Percentiles rank a stretch among this genome's conserved stretches.
phyloP scores from a whole-genome alignment of 2,888 invertebrate genomes.

The Chloroclystis v-ata region DNA sequence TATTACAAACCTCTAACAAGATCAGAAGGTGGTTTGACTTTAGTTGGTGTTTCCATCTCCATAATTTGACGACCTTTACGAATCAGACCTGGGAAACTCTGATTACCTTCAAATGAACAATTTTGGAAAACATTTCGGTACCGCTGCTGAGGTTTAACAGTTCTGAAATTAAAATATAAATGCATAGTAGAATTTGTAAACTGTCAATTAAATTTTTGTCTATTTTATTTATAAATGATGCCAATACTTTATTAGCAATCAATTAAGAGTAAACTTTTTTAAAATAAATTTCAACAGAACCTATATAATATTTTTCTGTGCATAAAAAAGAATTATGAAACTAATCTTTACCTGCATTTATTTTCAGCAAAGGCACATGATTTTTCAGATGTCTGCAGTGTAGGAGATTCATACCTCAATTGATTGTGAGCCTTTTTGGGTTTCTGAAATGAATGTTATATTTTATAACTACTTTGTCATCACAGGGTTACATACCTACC shows the following conservation, averaged over 20 bases:
- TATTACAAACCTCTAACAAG: slow-evolving; percentile 67
- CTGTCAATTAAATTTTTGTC: no score
- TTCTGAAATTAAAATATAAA: slow-evolving; percentile 40
- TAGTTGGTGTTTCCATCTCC: slow-evolving; percentile 66
- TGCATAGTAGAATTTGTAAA: neutral
- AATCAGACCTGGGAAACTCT: slow-evolving; percentile 78
- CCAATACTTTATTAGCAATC: no score
- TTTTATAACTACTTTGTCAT: neutral
- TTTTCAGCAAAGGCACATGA: slow-evolving; percentile 41
- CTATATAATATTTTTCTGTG: neutral
- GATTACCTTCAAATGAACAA: slow-evolving; percentile 80
- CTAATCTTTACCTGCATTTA: slow-evolving; percentile 56
- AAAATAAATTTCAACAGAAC: no score
- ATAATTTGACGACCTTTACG: slow-evolving; percentile 54
- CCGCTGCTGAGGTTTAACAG: slow-evolving; percentile 49
- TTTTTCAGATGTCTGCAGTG: slow-evolving; percentile 54
- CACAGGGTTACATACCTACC: no score
- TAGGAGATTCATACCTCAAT: slow-evolving; percentile 50
- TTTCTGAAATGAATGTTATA: slow-evolving; percentile 42
- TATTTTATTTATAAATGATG: no score
- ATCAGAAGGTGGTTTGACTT: slow-evolving; percentile 63
- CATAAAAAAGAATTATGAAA: neutral
- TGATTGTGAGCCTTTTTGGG: slow-evolving; percentile 38
- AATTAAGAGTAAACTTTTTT: no score
- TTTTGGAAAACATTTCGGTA: slow-evolving; percentile 49